A percentile compares a stretch with the other conserved stretches of the same genome.
phyloP scores from a whole-genome alignment of 2,797 vertebrate genomes.

The Sus cebifrons region DNA sequence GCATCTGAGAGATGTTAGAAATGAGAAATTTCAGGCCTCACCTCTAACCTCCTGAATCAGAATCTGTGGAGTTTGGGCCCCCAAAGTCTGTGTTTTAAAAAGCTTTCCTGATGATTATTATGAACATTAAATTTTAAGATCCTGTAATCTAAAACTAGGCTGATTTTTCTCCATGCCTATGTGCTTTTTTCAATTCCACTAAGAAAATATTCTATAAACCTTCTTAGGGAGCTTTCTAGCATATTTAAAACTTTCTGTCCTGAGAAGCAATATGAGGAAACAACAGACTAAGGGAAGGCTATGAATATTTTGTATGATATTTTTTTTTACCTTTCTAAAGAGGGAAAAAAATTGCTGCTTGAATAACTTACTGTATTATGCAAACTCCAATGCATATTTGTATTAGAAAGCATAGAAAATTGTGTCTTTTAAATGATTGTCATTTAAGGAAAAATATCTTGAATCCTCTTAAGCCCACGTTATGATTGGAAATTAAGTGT shows the following conservation, averaged over 20 bases:
- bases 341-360: background rate
- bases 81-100: background rate
- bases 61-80: background rate
- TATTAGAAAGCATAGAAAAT: background rate
- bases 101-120: background rate
- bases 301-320: background rate
- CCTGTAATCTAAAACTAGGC: background rate
- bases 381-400: background rate
- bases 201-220: background rate
- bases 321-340: background rate
- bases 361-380: conserved; percentile 37
- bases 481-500: conserved; percentile 34
- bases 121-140: background rate
- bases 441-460: conserved; percentile 49
- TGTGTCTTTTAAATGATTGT: background rate
- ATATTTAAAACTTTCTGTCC: background rate
- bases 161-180: background rate
- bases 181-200: background rate
- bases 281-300: background rate
- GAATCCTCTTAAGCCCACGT: background rate
- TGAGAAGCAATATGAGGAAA: background rate
- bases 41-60: background rate
- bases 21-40: background rate
- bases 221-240: background rate
- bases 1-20: background rate